Conservation (phyloP, 2,797 vertebrate species). For the Forpus xanthops region DNA sequence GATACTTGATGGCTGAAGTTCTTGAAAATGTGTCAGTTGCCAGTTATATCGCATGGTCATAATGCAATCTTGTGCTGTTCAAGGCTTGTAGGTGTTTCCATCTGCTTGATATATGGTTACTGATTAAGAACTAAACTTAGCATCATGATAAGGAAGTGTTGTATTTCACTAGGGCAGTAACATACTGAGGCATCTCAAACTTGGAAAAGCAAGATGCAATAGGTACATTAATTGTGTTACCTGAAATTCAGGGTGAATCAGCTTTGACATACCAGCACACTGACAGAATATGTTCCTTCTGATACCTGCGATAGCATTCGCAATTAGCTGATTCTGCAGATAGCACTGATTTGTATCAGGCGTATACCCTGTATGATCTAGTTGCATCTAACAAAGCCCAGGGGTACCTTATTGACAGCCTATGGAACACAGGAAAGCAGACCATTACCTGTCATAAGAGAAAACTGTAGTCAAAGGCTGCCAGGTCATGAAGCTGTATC, state of each 20-base stretch:
- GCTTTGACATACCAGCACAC: neutral
- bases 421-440: neutral
- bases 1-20: neutral
- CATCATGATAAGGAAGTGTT: neutral
- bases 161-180: neutral
- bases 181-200: neutral
- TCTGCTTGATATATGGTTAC: neutral
- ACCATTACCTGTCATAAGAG: neutral
- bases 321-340: neutral
- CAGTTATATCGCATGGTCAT: neutral
- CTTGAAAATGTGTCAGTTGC: neutral
- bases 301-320: neutral
- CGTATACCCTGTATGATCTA: neutral
- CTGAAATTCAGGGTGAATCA: slow-evolving; percentile 16
- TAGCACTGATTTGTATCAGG: neutral
- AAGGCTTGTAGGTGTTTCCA: neutral
- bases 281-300: neutral
- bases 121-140: neutral
- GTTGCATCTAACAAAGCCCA: neutral
- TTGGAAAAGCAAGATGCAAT: neutral
- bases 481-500: neutral
- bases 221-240: slow-evolving; percentile 1
- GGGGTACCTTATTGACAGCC: neutral
- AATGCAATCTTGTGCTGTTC: neutral
- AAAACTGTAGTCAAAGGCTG: neutral